Evolutionary conservation across 1,140 invertebrate species (phyloP), one percentile per base, ranked within the genome.

Genomic region (Tetramorium simillimum): DNA sequence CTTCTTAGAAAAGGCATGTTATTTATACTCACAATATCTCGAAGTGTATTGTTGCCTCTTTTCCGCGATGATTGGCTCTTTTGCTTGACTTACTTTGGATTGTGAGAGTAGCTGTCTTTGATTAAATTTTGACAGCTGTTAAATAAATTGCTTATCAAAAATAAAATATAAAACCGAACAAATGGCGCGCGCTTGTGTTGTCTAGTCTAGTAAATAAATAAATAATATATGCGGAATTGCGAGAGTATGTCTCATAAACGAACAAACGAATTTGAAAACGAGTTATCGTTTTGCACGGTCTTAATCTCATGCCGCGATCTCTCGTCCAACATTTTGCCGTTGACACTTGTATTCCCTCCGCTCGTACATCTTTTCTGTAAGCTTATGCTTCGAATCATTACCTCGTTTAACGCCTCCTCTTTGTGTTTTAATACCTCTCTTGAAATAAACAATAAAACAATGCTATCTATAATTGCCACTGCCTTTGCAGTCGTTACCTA

Each of bases 261-360:
- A 43, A 18, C 49, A n/a, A n/a, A n/a, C n/a, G n/a, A n/a, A n/a
- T n/a, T n/a, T n/a, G 10, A 58, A 58, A 65, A 2, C 7, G 16
- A 69, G 62, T 81, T 69, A 80, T 80, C 21, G 14, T 51, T 53
- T 67, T 67, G 33, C 14, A 65, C 37, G 49, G 37, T 6, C 16
- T 24, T 82, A 72, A 82, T 82, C 46, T 69, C 28, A 7, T 10
- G 9, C 14, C n/a, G 10, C n/a, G 40, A 53, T 69, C 37, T 43
- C 7, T 82, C 46, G 73, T 73, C 28, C 40, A 12, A 43, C 3
- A 58, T 58, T 69, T 33, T 33, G 2, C 7, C 3, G 28, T 69
- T 56, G n/a, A n/a, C n/a, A n/a, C 0, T 10, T 24, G 10, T 58
- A 81, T 43, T 81, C 49, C 49, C 18, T 18, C 58, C 46, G n/a